phyloP scores from a whole-genome alignment of 2,888 invertebrate genomes.

The Microplitis manilae region DNA sequence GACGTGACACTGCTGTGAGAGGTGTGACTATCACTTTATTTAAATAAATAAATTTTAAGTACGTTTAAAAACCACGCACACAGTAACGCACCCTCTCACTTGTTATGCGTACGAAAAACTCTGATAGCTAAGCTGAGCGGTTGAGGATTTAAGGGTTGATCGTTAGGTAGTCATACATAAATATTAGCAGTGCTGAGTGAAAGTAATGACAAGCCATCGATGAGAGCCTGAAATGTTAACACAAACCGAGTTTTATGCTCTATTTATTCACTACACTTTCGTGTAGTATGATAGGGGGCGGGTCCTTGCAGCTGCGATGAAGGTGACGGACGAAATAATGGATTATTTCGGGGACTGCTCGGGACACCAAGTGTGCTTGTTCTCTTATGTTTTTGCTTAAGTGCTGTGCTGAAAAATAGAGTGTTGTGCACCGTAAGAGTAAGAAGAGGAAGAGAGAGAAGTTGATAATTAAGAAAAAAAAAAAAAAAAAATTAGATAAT shows the following conservation, averaged over 20 bases:
- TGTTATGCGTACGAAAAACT: background rate
- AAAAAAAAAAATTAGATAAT: constrained; percentile 10
- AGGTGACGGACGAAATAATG: constrained; percentile 42
- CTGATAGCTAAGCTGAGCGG: background rate
- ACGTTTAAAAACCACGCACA: background rate
- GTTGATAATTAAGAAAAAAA: constrained; percentile 7
- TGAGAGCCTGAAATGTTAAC: constrained; percentile 62
- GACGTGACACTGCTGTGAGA: constrained; percentile 1
- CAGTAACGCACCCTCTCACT: background rate
- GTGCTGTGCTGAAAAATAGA: constrained; percentile 20
- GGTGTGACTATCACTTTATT: background rate
- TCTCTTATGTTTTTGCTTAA: constrained; percentile 31
- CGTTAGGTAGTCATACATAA: background rate
- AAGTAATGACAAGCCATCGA: constrained; percentile 43
- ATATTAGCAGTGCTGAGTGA: constrained; percentile 37
- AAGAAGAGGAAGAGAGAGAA: constrained; percentile 11
- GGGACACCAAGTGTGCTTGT: constrained; percentile 22
- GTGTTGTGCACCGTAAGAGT: constrained; percentile 16
- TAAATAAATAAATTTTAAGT: background rate
- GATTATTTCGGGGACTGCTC: constrained; percentile 38
- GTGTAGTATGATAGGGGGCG: constrained; percentile 68
- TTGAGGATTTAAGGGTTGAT: background rate
- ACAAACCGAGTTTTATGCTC: constrained; percentile 69
- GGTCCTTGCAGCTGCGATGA: constrained; percentile 58
- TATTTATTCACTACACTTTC: constrained; percentile 69